Conservation (phyloP, 2,797 vertebrate species). For the Danio albolineatus region DNA sequence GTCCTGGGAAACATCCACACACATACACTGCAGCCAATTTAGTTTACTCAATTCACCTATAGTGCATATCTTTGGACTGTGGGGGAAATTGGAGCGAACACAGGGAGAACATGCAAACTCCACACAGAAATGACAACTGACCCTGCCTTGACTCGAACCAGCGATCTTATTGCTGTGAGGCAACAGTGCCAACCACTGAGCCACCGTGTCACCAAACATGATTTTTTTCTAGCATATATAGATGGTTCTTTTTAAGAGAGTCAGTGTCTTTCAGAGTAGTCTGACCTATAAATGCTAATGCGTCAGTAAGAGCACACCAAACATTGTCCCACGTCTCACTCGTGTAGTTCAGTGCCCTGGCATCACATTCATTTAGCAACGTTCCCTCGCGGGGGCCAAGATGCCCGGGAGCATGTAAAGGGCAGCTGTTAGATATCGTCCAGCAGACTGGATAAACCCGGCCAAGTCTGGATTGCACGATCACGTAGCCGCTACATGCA, state of each 20-base stretch:
- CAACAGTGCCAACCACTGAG: too few species aligned
- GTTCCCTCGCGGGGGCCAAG: slow-evolving; percentile 30
- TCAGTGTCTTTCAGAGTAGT: not conserved
- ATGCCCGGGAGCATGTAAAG: slow-evolving; percentile 30
- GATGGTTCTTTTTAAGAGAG: not conserved
- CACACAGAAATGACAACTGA: too few species aligned
- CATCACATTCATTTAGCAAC: slow-evolving; percentile 68
- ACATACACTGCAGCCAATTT: too few species aligned
- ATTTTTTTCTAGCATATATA: too few species aligned
- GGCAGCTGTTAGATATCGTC: slow-evolving; percentile 48
- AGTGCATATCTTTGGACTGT: too few species aligned
- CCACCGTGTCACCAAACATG: too few species aligned
- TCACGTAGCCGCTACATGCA: slow-evolving; percentile 66
- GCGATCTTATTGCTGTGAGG: too few species aligned
- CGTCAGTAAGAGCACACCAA: not conserved
- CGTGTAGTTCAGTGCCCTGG: slow-evolving; percentile 19
- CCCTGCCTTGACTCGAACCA: too few species aligned
- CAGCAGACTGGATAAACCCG: slow-evolving; percentile 40
- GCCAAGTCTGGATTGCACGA: slow-evolving; percentile 61
- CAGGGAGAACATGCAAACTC: too few species aligned
- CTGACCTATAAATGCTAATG: slow-evolving; percentile 47
- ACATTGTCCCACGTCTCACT: slow-evolving; percentile 6
- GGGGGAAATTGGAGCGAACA: too few species aligned
- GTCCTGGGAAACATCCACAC: too few species aligned
- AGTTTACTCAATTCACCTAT: too few species aligned